Conservation (phyloP, 2,797 vertebrate species). For the Falco concolor region DNA sequence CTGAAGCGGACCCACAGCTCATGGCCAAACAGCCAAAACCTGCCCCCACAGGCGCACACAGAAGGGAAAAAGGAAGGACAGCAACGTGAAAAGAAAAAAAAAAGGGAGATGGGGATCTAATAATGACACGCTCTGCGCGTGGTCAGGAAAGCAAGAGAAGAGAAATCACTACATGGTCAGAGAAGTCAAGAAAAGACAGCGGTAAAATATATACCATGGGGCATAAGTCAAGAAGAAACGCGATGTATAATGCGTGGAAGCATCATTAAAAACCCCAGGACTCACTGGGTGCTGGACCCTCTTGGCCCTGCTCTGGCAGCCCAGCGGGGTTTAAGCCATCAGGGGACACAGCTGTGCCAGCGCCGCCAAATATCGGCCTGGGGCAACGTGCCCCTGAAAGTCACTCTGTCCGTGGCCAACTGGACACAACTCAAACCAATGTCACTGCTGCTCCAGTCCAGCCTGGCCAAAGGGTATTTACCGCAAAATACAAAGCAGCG, state of each 20-base stretch:
- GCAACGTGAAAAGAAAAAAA: background rate
- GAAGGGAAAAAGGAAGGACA: background rate
- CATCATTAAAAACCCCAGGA: background rate
- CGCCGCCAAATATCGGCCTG: background rate
- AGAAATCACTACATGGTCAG: background rate
- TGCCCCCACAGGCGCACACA: no score
- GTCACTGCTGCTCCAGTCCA: background rate
- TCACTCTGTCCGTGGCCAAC: background rate
- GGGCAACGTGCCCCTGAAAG: fast-evolving
- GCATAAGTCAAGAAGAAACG: background rate
- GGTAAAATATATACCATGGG: background rate
- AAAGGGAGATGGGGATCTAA: background rate
- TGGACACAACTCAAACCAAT: background rate
- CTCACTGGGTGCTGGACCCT: background rate
- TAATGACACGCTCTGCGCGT: background rate
- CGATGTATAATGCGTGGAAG: background rate
- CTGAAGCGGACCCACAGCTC: no score
- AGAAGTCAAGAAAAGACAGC: background rate
- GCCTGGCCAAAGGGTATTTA: background rate
- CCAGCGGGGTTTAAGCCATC: background rate
- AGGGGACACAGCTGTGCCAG: background rate
- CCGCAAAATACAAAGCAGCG: background rate
- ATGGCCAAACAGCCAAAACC: no score
- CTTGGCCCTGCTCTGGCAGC: background rate
- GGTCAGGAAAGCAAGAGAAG: background rate